Percentiles rank a stretch among this genome's conserved stretches.
These are phyloP conservation scores for Epinephelus fuscoguttatus DNA, from an alignment of 2,113 vertebrate genomes.

Conservation along the genomic window DNA sequence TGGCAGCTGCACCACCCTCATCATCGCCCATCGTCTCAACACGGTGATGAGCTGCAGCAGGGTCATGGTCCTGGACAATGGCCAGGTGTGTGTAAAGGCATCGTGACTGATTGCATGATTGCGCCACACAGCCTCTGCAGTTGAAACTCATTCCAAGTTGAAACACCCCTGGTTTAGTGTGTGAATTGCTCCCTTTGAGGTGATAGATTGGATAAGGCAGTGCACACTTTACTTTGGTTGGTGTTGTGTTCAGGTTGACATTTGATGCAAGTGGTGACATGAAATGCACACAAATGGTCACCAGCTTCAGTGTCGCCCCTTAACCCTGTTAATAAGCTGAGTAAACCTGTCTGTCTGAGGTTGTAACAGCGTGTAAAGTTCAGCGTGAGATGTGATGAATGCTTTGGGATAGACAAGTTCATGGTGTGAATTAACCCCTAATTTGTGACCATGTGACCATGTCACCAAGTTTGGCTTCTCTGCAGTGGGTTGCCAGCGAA, in stretches of 20 bases:
- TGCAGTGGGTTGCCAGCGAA: not conserved
- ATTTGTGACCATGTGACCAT: not conserved
- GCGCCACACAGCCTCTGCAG: not conserved
- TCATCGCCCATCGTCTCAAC: conserved; percentile 96
- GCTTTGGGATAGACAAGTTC: conserved; percentile 4
- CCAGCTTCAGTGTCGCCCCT: not conserved
- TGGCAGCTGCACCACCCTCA: conserved; percentile 93
- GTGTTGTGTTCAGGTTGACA: not conserved
- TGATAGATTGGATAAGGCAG: conserved; percentile 9
- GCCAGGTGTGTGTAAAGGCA: conserved; percentile 87
- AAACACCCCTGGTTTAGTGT: conserved; percentile 30
- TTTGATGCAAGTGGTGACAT: conserved; percentile 9
- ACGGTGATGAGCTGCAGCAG: conserved; percentile 94
- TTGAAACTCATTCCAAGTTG: conserved; percentile 25
- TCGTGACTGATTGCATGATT: conserved; percentile 1
- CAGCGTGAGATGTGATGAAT: not conserved
- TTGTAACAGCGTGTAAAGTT: not conserved
- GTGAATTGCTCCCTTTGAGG: conserved; percentile 33
- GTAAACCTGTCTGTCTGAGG: not conserved
- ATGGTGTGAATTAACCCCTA: not conserved
- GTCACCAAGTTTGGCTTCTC: not conserved
- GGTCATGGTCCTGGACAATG: conserved; percentile 96
- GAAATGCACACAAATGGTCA: not conserved
- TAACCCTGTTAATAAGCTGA: conserved; percentile 9
- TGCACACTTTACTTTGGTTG: not conserved